Evolutionary conservation across 2,888 invertebrate species (phyloP), one percentile per base, ranked within the genome.

Genomic region (Escarpia spicata): DNA sequence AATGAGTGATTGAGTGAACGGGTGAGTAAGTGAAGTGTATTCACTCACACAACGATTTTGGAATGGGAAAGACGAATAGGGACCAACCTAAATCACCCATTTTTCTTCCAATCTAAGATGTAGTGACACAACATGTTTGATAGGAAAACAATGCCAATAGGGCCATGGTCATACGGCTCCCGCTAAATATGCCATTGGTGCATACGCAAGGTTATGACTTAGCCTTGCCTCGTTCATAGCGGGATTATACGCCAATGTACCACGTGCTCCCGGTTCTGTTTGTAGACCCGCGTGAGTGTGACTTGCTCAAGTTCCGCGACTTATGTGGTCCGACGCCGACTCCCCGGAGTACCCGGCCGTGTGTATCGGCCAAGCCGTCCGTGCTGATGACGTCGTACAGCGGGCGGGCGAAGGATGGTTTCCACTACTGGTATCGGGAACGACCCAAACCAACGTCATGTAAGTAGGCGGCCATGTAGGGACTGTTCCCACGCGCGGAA

Each of bases 371-470:
- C 75, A 75, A 75, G 75, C 75, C 75, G 75, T 75, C 75, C 6
- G 75, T 94, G 10, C 44, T 94, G 19, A 93, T 94, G 93, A 95
- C 95, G 92, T 93, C 94, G n/a, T 96, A 93, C 94, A 95, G 95
- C 93, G 94, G 95, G 37, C 93, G 95, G 75, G 96, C 96, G 0
- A 93, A 93, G 92, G 95, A 95, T 12, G 96, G 96, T 2, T 96
- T 96, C 94, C 93, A 95, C 43, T 96, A 96, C 93, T 96, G 96
- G 96, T 94, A 95, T 45, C 95, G 95, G 92, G 95, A 96, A 91
- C 94, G 95, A 94, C 96, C 96, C 44, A 95, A 95, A 92, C 96
- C 96, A 19, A 96, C 96, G 9, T 94, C 92, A 44, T 96, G 96
- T 96, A 94, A 95, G 96, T 95, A 75, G 19, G 19, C 19, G 75